Base-by-base conservation (phyloP, 2,888 invertebrate genomes). In the Parelbella ahira region DNA sequence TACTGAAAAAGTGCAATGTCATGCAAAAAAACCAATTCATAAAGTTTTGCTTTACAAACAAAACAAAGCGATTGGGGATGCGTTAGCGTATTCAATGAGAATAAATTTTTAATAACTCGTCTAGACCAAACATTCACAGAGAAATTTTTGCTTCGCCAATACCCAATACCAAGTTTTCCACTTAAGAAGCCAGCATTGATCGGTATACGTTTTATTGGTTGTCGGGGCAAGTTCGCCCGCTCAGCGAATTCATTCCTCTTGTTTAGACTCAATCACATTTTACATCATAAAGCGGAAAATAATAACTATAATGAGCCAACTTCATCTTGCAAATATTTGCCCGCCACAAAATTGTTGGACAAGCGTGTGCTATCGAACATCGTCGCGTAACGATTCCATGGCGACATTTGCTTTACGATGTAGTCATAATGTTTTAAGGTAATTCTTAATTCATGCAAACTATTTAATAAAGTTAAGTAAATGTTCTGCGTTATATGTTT, bases 101-200 rank as follows among this genome's bases (percentile, higher is more conserved):
- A 71, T 76, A 73, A 65, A 74, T 78, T 77, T 74, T 76, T 80
- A 82, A 82, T 83, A 81, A 76, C 73, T 63, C 63, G 84, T 84
- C 84, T 86, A 84, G 84, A 84, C 83, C 73, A 68, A 75, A 68
- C 62, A 71, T 75, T 75, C 54, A 53, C 50, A 52, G 55, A 58
- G 63, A 70, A 56, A 68, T 76, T 77, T 72, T 60, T 72, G 73
- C 67, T 68, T 68, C 54, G 55, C 61, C 72, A 70, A 71, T 39
- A 32, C 32, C 25, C 42, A 42, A 42, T 68, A 61, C 58, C 58
- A 79, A 82, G 73, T 76, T 80, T 74, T 68, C 72, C 65, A 72
- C 72, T 78, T 61, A 65, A 61, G 53, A 54, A 66, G 51, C 66
- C 63, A 63, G 59, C 66, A 70, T 71, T 67, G 75, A 74, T 74